Base-by-base conservation (phyloP, 2,113 vertebrate genomes). In the Aptenodytes forsteri region DNA sequence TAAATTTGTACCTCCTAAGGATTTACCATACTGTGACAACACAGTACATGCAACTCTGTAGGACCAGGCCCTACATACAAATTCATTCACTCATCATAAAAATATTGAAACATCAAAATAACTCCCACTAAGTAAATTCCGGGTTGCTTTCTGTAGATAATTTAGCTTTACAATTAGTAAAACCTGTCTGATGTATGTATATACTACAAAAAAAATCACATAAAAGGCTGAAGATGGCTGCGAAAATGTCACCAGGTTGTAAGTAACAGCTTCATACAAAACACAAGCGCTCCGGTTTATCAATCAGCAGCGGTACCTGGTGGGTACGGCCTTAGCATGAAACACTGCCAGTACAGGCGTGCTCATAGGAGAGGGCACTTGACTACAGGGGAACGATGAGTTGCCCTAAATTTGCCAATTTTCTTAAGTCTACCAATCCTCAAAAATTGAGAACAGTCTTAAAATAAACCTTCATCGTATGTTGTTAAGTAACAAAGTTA, bases 401-500 rank as follows among this genome's bases (percentile, higher is more conserved):
- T 9, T 42, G 76, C 49, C 83, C 83, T 72, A 54, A 73, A 84
- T 82, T 71, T 73, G 62, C 22, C 44, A 16, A 5, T 76, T 77
- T 81, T 66, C 49, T 70, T 69, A 91, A 62, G 55, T n/a, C 73
- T 91, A 83, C 10, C 22, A 79, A 77, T 25, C 47, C 81, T 69
- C 34, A 81, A 78, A 91, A 90, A 93, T 8, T 25, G 58, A 47
- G 80, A 95, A 36, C 23, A 27, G 30, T 27, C 40, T 78, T 76
- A 93, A 91, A 95, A 91, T 62, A 96, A 88, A 58, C 83, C 78
- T 32, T 52, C 58, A 65, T 7, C 44, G 3, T 54, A 71, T 10
- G 27, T 70, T 83, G 47, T 75, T 54, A 59, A 83, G 81, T 34
- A 95, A 83, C 87, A 72, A 89, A 94, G 58, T 96, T 65, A 90